Base-by-base conservation (phyloP, 1,140 invertebrate species). In the roundworm (Caenorhabditis elegans) region DNA sequence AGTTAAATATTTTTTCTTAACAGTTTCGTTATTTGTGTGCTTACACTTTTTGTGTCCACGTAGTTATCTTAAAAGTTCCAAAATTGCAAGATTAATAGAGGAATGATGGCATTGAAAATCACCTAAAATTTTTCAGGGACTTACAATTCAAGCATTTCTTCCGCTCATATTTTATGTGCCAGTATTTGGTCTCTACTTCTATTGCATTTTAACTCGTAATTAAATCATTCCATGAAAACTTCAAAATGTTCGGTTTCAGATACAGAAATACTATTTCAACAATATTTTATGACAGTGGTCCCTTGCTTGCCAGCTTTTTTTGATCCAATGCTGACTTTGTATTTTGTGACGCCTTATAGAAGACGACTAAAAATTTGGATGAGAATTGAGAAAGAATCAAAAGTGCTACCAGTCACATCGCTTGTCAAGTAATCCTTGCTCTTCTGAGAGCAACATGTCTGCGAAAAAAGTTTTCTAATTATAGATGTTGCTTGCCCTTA, bases 311-410 rank as follows among this genome's bases (percentile, higher is more conserved):
- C 53, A 31, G 53, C 53, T 0, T 28, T 60, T n/a, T 31, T 60
- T 28, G 53, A 60, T 34, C 53, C 53, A 2, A 31, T 60, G 4
- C 3, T 60, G 3, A 60, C 53, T 15, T 34, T 60, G 28, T 60
- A 60, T 15, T 60, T 60, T 34, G 53, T 60, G 53, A 60, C 53
- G 26, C 53, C 53, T 10, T 60, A 60, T 22, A 31, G 53, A 60
- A 26, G 53, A 17, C 53, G 53, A 31, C n/a, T 60, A 17, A 60
- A 60, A 34, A 60, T 60, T 17, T 60, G 53, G 53, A 60, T 60
- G 53, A 31, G 53, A 60, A 60, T 60, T 15, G 53, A 60, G 28
- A 60, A 60, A 17, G 53, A 31, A 60, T 60, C 53, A 60, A 60
- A 60, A 60, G 26, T 60, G 15, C 31, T 60, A 28, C 53, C 53